Conservation (phyloP, 1,140 invertebrate species). For the Trissolcus basalis region DNA sequence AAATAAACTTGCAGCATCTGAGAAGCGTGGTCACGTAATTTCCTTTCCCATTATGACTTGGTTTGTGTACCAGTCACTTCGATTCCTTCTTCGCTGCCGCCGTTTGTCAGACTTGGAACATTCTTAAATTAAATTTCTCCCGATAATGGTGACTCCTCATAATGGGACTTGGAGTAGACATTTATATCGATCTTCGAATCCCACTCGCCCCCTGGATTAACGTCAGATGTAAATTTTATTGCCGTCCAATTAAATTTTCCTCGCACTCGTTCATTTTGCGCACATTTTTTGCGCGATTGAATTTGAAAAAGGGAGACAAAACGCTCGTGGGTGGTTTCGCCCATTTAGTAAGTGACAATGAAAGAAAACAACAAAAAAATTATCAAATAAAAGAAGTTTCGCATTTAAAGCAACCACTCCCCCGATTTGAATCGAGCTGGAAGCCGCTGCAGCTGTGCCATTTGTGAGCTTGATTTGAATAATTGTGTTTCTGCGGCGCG, state of each 20-base stretch:
- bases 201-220: slow-evolving; percentile 1
- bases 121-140: slow-evolving; percentile 62
- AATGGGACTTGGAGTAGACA: slow-evolving; percentile 58
- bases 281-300: not conserved
- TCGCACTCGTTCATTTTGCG: not conserved
- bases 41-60: slow-evolving; percentile 51
- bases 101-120: slow-evolving; percentile 50
- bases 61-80: slow-evolving; percentile 60
- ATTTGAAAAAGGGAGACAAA: slow-evolving; percentile 1
- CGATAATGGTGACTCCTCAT: slow-evolving; percentile 29
- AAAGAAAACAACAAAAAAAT: no score
- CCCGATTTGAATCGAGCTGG: slow-evolving; percentile 56
- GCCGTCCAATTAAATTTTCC: slow-evolving; percentile 41
- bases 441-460: slow-evolving; percentile 58
- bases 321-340: slow-evolving; percentile 43
- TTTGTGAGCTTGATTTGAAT: slow-evolving; percentile 61
- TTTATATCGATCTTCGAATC: slow-evolving; percentile 32
- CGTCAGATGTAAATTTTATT: no score
- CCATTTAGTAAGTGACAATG: slow-evolving; percentile 51
- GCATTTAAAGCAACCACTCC: slow-evolving; percentile 42
- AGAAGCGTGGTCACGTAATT: slow-evolving; percentile 58
- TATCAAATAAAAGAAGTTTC: slow-evolving; percentile 35
- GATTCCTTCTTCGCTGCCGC: slow-evolving; percentile 56
- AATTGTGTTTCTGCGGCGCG: slow-evolving; percentile 59
- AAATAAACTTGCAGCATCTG: slow-evolving; percentile 71